These are phyloP conservation scores for Bombylius discolor DNA, from an alignment of 2,888 invertebrate genomes.

Conservation along the genomic window DNA sequence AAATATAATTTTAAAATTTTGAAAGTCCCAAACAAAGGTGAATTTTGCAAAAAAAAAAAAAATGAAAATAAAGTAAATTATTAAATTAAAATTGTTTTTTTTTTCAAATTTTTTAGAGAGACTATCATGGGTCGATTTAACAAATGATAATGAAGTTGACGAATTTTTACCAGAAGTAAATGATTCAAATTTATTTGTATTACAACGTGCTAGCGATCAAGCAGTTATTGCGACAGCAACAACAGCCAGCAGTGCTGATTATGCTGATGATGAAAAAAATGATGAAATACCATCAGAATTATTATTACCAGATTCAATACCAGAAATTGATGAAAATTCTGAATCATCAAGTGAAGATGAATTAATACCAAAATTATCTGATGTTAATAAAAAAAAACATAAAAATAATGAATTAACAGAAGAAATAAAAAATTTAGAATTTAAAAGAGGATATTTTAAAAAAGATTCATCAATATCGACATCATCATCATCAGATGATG, in stretches of 20 bases:
- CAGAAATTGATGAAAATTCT: conserved; percentile 34
- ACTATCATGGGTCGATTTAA: conserved; percentile 23
- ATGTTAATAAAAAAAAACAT: not conserved
- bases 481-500: conserved; percentile 33
- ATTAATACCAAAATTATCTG: conserved; percentile 6
- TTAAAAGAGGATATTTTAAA: conserved; percentile 32
- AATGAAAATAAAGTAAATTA: no score
- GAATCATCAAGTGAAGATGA: conserved; percentile 25
- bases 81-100: not conserved
- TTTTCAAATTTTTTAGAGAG: conserved; percentile 14
- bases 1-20: conserved; percentile 30
- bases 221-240: conserved; percentile 23
- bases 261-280: conserved; percentile 24
- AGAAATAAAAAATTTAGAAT: conserved; percentile 21
- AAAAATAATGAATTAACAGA: not conserved
- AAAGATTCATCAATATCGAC: conserved; percentile 30
- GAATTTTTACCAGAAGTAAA: conserved; percentile 34
- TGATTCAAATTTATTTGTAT: conserved; percentile 27
- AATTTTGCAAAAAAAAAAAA: not conserved
- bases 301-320: conserved; percentile 32
- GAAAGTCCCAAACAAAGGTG: conserved; percentile 27
- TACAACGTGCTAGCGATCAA: conserved; percentile 32
- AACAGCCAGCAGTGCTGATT: conserved; percentile 16
- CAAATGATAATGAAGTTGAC: conserved; percentile 25
- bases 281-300: conserved; percentile 35